These are phyloP conservation scores for Calliphora vomitoria DNA, from an alignment of 2,888 invertebrate genomes.

Conservation along the genomic window DNA sequence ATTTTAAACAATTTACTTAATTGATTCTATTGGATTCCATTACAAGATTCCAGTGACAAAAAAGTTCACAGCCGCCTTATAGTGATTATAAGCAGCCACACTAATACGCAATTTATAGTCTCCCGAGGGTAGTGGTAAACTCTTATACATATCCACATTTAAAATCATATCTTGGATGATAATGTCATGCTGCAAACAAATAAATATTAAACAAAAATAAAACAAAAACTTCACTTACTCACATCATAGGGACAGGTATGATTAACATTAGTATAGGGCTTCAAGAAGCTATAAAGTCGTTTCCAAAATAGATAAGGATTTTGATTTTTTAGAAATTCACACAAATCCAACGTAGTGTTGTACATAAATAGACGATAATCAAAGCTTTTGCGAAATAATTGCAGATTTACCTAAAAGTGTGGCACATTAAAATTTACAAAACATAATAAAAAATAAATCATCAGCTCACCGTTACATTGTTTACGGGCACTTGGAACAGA, in stretches of 20 bases:
- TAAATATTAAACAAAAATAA: not conserved
- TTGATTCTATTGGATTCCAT: too few relatives aligned
- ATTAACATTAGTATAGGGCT: constrained; percentile 9
- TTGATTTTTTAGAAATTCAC: constrained; percentile 19
- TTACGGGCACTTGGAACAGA: not conserved
- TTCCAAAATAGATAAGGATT: constrained; percentile 29
- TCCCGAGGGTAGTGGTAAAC: not conserved
- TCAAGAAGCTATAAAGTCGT: not conserved
- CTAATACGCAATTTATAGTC: not conserved
- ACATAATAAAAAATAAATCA: not conserved
- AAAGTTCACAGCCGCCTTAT: not conserved
- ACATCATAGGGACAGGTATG: constrained; percentile 45
- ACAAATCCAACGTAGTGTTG: constrained; percentile 12
- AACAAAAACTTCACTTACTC: too few relatives aligned
- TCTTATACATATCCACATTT: not conserved
- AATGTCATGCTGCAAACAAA: not conserved
- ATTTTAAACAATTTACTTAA: too few relatives aligned
- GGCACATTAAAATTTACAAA: too few relatives aligned
- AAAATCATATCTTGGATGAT: not conserved
- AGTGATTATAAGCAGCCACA: not conserved
- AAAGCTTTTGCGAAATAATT: not conserved
- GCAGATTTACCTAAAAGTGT: not conserved
- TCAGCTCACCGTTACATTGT: not conserved
- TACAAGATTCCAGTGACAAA: not conserved
- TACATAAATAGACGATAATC: constrained; percentile 11